phyloP scores from a whole-genome alignment of 2,113 vertebrate genomes.

The Pedetes capensis region DNA sequence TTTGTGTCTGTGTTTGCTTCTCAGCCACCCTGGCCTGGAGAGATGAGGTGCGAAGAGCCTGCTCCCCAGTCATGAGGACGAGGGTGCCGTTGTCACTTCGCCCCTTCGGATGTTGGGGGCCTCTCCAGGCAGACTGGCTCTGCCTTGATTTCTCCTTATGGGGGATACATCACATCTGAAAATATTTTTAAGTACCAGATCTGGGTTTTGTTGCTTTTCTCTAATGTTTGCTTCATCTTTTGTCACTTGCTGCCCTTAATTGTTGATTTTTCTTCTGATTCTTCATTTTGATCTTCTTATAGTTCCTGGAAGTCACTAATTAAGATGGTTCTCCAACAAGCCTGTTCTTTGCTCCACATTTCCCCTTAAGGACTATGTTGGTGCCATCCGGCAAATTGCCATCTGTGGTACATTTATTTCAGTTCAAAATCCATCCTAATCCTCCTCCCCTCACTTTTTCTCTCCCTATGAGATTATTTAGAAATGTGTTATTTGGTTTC shows the following conservation, averaged over 20 bases:
- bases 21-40: rapidly evolving
- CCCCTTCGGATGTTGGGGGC: too few species aligned
- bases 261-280: neutral
- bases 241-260: rapidly evolving
- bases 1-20: rapidly evolving
- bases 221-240: rapidly evolving
- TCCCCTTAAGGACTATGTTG: rapidly evolving
- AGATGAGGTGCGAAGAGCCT: rapidly evolving
- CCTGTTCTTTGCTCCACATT: rapidly evolving
- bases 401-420: neutral
- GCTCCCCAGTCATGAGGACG: rapidly evolving
- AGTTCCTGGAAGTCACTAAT: neutral
- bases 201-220: neutral
- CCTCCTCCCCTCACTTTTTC: neutral
- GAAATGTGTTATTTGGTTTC: neutral
- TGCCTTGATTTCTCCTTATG: too few species aligned
- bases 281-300: neutral
- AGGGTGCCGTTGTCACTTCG: rapidly evolving
- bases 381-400: rapidly evolving
- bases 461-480: neutral
- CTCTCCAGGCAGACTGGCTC: rapidly evolving
- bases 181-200: neutral
- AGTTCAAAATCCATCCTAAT: neutral
- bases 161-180: neutral
- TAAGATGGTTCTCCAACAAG: neutral